These are phyloP conservation scores for Drosophila hydei DNA, from an alignment of 1,140 invertebrate species.

Conservation along the genomic window DNA sequence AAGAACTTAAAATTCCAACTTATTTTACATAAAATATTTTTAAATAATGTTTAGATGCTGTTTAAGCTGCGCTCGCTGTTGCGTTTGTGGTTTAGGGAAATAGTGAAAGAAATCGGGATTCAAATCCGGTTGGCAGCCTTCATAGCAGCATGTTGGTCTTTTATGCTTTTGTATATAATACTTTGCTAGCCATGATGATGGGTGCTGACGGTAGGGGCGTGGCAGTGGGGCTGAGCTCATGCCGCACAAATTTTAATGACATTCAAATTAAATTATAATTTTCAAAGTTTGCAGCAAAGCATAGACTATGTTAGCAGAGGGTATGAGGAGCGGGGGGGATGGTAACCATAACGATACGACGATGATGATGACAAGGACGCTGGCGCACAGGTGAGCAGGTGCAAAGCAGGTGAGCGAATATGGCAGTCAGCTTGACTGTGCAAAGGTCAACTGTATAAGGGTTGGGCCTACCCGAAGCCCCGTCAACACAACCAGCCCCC, in stretches of 20 bases:
- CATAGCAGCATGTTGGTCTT: constrained; percentile 3
- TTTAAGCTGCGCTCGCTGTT: too few relatives aligned
- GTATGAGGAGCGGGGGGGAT: not conserved
- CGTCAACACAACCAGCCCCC: not conserved
- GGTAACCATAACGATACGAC: constrained; percentile 27
- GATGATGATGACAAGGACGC: constrained; percentile 62
- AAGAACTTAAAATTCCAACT: too few relatives aligned
- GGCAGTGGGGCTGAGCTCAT: constrained; percentile 8
- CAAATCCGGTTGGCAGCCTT: not conserved
- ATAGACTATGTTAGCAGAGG: not conserved
- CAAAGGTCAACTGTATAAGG: constrained; percentile 52
- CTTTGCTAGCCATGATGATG: constrained; percentile 12
- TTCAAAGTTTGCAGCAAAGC: constrained; percentile 66
- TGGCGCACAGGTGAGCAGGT: constrained; percentile 54
- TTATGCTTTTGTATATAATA: constrained; percentile 12
- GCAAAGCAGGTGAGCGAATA: not conserved
- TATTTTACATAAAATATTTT: too few relatives aligned
- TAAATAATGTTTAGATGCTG: too few relatives aligned
- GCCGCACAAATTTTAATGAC: constrained; percentile 77
- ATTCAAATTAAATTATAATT: constrained; percentile 82
- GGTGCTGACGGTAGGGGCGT: too few relatives aligned
- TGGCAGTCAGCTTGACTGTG: constrained; percentile 33
- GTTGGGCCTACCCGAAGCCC: constrained; percentile 26
- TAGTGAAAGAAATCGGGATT: not conserved
- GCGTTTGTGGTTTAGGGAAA: too few relatives aligned